Evolutionary conservation across 2,797 vertebrate genomes (phyloP).

Genomic region (Sternarchorhynchus goeldii): DNA sequence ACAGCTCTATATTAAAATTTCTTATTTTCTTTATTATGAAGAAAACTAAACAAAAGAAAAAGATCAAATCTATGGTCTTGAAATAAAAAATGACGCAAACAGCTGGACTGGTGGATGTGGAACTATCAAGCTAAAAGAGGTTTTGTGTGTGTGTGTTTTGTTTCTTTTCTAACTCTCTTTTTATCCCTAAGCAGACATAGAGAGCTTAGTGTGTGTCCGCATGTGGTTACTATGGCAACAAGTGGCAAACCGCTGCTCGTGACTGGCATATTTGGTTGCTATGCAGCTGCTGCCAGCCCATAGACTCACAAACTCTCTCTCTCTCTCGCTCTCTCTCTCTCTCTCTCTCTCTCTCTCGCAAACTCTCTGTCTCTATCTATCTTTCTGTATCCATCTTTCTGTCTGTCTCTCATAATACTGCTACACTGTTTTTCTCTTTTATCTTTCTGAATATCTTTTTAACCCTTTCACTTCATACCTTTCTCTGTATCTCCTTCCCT

Average conservation of each 20-base stretch:
- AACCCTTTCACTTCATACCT: too few species aligned
- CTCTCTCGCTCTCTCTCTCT: background rate
- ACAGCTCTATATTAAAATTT: background rate
- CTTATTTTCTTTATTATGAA: too few species aligned
- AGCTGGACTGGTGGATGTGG: background rate
- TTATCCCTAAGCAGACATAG: slow-evolving; percentile 9
- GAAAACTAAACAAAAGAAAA: too few species aligned
- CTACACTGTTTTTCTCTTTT: too few species aligned
- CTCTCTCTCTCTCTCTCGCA: background rate
- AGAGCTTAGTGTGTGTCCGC: slow-evolving; percentile 24
- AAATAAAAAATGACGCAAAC: background rate
- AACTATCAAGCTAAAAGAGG: background rate
- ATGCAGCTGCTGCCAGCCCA: slow-evolving; percentile 42
- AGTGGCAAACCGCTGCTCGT: slow-evolving; percentile 43
- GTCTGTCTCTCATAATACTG: too few species aligned
- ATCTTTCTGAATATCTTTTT: too few species aligned
- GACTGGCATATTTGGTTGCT: slow-evolving; percentile 57
- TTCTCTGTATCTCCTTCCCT: background rate
- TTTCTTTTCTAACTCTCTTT: slow-evolving; percentile 4
- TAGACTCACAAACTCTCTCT: slow-evolving; percentile 29
- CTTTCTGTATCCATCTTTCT: background rate
- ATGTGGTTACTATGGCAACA: slow-evolving; percentile 66
- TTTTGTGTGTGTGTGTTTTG: background rate
- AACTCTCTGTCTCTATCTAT: background rate
- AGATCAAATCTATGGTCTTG: too few species aligned